Evolutionary conservation across 2,888 invertebrate species (phyloP).

Genomic region (Galerucella nymphaeae): DNA sequence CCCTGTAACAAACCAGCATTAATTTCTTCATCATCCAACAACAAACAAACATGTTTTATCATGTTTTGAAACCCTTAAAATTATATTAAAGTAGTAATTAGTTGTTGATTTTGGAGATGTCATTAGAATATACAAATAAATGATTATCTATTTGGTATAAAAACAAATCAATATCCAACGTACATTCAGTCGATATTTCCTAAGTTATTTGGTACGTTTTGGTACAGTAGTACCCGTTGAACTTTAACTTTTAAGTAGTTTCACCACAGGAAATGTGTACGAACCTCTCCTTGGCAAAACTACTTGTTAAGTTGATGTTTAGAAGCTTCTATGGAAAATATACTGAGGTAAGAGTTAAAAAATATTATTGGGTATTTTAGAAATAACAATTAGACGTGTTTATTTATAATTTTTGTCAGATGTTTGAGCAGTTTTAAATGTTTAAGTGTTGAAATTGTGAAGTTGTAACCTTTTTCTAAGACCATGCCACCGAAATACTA

Average conservation of each 20-base stretch:
- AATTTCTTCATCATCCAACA: too few relatives aligned
- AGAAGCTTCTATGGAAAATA: background rate
- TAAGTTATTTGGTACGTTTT: too few relatives aligned
- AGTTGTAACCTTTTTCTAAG: too few relatives aligned
- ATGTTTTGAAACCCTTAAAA: conserved; percentile 22
- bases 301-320: conserved; percentile 50
- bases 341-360: conserved; percentile 1
- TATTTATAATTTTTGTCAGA: too few relatives aligned
- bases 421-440: too few relatives aligned
- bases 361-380: background rate
- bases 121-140: conserved; percentile 1
- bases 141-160: conserved; percentile 16
- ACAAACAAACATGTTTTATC: conserved; percentile 19
- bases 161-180: background rate
- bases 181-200: background rate
- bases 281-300: conserved; percentile 53
- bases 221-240: background rate
- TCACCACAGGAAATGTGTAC: conserved; percentile 67
- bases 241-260: conserved; percentile 67
- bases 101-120: conserved; percentile 14
- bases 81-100: background rate
- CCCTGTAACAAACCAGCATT: too few relatives aligned
- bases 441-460: too few relatives aligned
- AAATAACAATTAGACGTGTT: too few relatives aligned
- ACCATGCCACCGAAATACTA: too few relatives aligned